Percentiles rank a stretch among this genome's conserved stretches.
Evolutionary conservation across 1,140 invertebrate genomes (phyloP).

Genomic region (Aphelenchoides fujianensis): DNA sequence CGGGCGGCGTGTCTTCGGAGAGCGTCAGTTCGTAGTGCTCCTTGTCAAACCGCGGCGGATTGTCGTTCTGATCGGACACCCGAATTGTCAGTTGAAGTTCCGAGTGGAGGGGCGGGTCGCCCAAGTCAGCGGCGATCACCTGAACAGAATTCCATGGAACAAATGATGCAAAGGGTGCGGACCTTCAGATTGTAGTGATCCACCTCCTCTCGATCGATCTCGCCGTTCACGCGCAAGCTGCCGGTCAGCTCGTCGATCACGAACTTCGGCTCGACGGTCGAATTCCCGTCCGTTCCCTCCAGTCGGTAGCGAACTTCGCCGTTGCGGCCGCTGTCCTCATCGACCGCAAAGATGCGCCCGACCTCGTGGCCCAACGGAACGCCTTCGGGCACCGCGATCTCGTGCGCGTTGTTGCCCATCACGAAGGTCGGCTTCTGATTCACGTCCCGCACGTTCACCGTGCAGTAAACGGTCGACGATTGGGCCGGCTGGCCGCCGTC

Average conservation of each 20-base stretch:
- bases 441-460: constrained; percentile 82
- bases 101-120: constrained; percentile 50
- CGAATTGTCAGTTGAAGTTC: constrained; percentile 73
- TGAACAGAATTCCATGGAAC: constrained; percentile 39
- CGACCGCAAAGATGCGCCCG: constrained; percentile 82
- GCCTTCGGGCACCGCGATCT: constrained; percentile 54
- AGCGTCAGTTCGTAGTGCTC: constrained; percentile 47
- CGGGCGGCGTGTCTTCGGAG: constrained; percentile 49
- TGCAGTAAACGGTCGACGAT: constrained; percentile 68
- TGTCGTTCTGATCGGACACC: constrained; percentile 88
- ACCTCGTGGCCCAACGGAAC: constrained; percentile 70
- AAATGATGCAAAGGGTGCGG: constrained; percentile 2
- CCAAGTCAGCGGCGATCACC: constrained; percentile 53
- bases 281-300: neutral
- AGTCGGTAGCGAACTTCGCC: constrained; percentile 75
- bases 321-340: constrained; percentile 84
- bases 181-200: constrained; percentile 69
- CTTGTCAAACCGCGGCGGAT: constrained; percentile 79
- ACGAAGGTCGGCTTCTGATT: constrained; percentile 66
- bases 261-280: constrained; percentile 69
- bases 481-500: constrained; percentile 74
- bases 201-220: constrained; percentile 85
- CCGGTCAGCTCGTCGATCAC: constrained; percentile 84
- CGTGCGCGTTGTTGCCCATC: constrained; percentile 15
- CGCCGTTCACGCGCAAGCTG: constrained; percentile 81